These are phyloP conservation scores for Holothuria leucospilota DNA, from an alignment of 53 echinoderm and acorn worm genomes.

Conservation along the genomic window DNA sequence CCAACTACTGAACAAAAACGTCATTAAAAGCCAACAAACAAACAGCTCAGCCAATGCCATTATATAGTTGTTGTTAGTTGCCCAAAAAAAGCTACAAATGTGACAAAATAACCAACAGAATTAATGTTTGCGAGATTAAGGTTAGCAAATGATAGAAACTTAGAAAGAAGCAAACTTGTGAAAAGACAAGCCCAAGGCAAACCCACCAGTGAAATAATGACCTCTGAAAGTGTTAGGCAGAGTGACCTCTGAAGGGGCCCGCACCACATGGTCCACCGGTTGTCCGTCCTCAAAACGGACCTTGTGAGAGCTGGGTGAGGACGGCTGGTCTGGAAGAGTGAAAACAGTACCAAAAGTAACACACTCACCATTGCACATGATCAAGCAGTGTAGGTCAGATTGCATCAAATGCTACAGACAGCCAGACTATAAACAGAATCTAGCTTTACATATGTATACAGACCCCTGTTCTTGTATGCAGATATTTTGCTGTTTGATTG, in stretches of 20 bases:
- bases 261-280: slow-evolving; percentile 13
- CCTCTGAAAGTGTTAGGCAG: slow-evolving; percentile 22
- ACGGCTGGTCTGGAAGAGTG: slow-evolving; percentile 42
- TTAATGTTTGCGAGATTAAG: not conserved
- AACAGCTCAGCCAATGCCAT: too few relatives aligned
- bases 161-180: not conserved
- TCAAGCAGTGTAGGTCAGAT: too few relatives aligned
- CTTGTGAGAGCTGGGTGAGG: slow-evolving; percentile 47
- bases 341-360: slow-evolving; percentile 3
- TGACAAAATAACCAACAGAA: not conserved
- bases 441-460: too few relatives aligned
- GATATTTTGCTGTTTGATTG: too few relatives aligned
- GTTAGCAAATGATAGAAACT: slow-evolving; percentile 1
- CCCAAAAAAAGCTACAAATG: too few relatives aligned
- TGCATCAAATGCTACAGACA: too few relatives aligned
- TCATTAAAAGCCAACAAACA: too few relatives aligned
- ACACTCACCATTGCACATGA: too few relatives aligned
- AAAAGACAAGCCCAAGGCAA: not conserved
- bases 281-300: slow-evolving; percentile 43
- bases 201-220: slow-evolving; percentile 47
- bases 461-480: too few relatives aligned
- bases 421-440: too few relatives aligned
- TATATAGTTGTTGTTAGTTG: too few relatives aligned
- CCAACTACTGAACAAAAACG: too few relatives aligned
- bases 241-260: slow-evolving; percentile 34